Evolutionary conservation across 2,888 invertebrate species (phyloP).

Genomic region (Ichneumoninae sp.): DNA sequence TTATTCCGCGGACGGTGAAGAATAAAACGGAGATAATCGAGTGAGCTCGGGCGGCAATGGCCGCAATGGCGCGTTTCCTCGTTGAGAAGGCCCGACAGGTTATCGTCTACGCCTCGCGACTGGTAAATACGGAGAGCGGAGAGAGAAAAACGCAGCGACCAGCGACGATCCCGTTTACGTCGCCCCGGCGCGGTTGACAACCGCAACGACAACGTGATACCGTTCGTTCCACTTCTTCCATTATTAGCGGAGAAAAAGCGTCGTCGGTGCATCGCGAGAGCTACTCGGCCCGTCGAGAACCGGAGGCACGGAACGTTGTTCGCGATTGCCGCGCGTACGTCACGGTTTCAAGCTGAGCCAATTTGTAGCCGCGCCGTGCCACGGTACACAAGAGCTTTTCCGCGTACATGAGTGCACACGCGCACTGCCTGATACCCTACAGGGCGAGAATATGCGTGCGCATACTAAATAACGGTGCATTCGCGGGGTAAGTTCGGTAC

Average conservation of each 20-base stretch:
- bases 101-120: neutral
- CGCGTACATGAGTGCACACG: slow-evolving; percentile 2
- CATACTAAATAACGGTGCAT: slow-evolving; percentile 3
- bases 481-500: neutral
- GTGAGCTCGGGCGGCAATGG: neutral
- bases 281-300: slow-evolving; percentile 1
- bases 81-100: slow-evolving; percentile 5
- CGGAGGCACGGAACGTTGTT: neutral
- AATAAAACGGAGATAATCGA: slow-evolving; percentile 13
- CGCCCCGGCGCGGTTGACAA: neutral
- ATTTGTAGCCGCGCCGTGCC: slow-evolving; percentile 11
- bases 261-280: slow-evolving; percentile 19
- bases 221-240: slow-evolving; percentile 19
- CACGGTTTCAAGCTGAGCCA: slow-evolving; percentile 22
- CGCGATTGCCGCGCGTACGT: slow-evolving; percentile 21
- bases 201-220: neutral
- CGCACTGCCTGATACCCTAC: neutral
- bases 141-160: neutral
- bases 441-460: slow-evolving; percentile 7
- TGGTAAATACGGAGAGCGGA: slow-evolving; percentile 11
- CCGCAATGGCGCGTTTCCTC: slow-evolving; percentile 2
- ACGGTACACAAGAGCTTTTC: slow-evolving; percentile 13
- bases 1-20: neutral
- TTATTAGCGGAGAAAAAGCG: slow-evolving; percentile 45
- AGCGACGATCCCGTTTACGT: slow-evolving; percentile 7